Base-by-base conservation (phyloP, 2,888 invertebrate genomes). In the Penaeus monodon region DNA sequence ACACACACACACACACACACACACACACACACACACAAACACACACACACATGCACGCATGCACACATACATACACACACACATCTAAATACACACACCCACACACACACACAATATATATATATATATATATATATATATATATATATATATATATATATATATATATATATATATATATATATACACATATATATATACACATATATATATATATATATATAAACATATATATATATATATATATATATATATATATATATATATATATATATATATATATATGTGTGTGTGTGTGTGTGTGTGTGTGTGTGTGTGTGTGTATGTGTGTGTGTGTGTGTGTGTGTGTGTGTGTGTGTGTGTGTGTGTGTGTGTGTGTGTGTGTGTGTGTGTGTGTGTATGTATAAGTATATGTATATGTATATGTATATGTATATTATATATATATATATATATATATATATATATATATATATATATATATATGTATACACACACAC, bases 91-190 rank as follows among this genome's bases (percentile, higher is more conserved):
- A 68, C 10, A 68, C 10, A 68, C 7, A 68, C 10, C 3, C 10
- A 68, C 10, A 68, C 68, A 68, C 68, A 68, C 68, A n/a, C n/a
- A n/a, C n/a, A n/a, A 29, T 10, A 22, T 22, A 49, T 20, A 78
- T 38, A 78, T 57, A 27, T 78, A 79, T 33, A 27, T n/a, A 79
- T 44, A 33, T 44, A 79, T 27, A 44, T 27, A 80, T 80, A 80
- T 79, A 80, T 80, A 80, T 80, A 57, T 80, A 80, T 80, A 80
- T 80, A 80, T 63, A 57, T 49, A 57, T 80, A 80, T 57, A 80
- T 80, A 80, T 80, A 80, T 80, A 63, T 80, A 80, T 80, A 80
- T 80, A 64, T 77, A 64, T 14, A 57, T 80, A 80, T 17, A 80
- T 80, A 80, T 64, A 80, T 80, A 63, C 64, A 80, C 64, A 24